Evolutionary conservation across 2,797 vertebrate species (phyloP), one percentile per base, ranked within the genome.

Genomic region (Cebuella pygmaea): DNA sequence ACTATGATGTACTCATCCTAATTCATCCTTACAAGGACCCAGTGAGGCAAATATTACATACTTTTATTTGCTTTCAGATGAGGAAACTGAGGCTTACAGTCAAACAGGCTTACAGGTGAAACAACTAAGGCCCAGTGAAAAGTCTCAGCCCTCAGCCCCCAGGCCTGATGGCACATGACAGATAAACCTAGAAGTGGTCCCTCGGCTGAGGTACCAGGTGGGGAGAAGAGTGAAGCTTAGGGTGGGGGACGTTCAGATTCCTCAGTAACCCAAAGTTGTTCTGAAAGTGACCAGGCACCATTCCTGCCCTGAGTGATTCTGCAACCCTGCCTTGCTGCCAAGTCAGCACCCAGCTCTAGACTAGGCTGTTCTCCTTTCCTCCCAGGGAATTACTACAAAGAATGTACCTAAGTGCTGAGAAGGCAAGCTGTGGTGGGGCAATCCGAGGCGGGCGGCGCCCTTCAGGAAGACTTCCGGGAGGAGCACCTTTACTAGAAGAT

Each of bases 321-420:
- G 95, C 85, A 89, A 64, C 96, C 92, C 81, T 59, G 1, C 90
- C 92, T 97, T 41, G 79, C 78, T 97, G 97, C 97, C 90, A 96
- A 97, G 96, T 98, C 97, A 98, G 97, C 95, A 5, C 67, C 27
- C 50, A 55, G 86, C 67, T 83, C 94, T 57, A 55, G 67, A 89
- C 74, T n/a, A 19, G 75, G 88, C 59, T 91, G 95, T 92, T 95
- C 83, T 93, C 82, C 55, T n/a, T 2, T 84, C 82, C 94, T 97
- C 78, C 78, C 83, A 88, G 90, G 95, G 98, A 97, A 96, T 97
- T 97, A 96, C 92, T 93, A 88, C 36, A 75, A 97, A 97, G 97
- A 98, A 98, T 95, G 93, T 80, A 78, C 39, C 55, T 14, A 96
- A 97, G 78, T 97, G 97, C 97, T 98, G 97, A 98, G 97, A 39